Evolutionary conservation across 2,113 vertebrate species (phyloP).

Genomic region (Hyla sarda): DNA sequence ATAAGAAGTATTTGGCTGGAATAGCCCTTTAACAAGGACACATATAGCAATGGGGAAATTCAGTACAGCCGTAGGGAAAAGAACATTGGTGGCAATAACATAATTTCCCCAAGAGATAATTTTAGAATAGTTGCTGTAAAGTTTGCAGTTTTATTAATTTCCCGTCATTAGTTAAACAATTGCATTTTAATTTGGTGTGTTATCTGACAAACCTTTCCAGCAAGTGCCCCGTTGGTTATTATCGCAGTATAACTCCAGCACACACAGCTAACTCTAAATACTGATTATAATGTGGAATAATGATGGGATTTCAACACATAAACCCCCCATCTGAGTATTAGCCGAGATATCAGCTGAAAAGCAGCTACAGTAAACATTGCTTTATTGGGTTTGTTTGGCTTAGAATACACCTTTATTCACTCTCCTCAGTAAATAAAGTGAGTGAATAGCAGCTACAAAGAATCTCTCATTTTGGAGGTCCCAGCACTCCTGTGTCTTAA

Average conservation of each 20-base stretch:
- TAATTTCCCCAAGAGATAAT: background rate
- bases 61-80: background rate
- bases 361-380: background rate
- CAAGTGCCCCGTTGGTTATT: background rate
- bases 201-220: slow-evolving; percentile 19
- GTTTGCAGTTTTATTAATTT: slow-evolving; percentile 30
- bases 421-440: too few relatives aligned
- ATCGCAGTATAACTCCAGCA: background rate
- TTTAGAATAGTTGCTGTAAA: slow-evolving; percentile 11
- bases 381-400: background rate
- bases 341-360: background rate
- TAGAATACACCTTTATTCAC: background rate
- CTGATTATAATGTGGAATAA: background rate
- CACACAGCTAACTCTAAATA: background rate
- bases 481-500: background rate
- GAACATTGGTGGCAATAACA: slow-evolving; percentile 8
- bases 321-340: background rate
- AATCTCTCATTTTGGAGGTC: background rate
- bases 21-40: too few relatives aligned
- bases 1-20: too few relatives aligned
- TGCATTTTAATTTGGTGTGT: slow-evolving; percentile 10
- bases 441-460: background rate
- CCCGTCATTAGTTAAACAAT: slow-evolving; percentile 5
- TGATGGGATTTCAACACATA: background rate
- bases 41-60: background rate